Evolutionary conservation across 2,888 invertebrate species (phyloP).

Genomic region (Acheta domesticus): DNA sequence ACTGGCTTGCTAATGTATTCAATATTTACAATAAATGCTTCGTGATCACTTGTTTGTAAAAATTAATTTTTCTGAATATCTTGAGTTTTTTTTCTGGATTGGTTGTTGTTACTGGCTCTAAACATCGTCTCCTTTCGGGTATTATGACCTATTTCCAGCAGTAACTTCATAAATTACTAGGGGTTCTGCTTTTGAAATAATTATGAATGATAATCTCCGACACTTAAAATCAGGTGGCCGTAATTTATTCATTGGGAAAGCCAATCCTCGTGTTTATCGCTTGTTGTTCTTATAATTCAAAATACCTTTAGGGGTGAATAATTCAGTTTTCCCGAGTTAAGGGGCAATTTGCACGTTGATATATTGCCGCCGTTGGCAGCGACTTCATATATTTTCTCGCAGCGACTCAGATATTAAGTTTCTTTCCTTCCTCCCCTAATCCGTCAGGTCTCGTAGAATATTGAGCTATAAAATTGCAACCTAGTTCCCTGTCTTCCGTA

Average conservation of each 20-base stretch:
- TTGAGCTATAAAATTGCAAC: conserved; percentile 18
- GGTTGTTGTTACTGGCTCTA: too few relatives aligned
- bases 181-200: too few relatives aligned
- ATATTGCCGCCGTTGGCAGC: background rate
- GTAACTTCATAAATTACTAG: too few relatives aligned
- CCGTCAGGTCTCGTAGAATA: background rate
- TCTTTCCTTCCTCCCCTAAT: conserved; percentile 10
- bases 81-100: too few relatives aligned
- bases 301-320: conserved; percentile 5
- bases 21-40: too few relatives aligned
- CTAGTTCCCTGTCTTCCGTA: background rate
- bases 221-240: background rate
- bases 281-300: background rate
- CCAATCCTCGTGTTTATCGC: background rate
- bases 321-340: background rate
- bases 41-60: too few relatives aligned
- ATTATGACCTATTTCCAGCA: too few relatives aligned
- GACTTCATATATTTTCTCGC: background rate
- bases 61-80: too few relatives aligned
- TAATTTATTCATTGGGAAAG: background rate
- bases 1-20: too few relatives aligned
- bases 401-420: background rate
- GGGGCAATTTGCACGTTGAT: conserved; percentile 5
- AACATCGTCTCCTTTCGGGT: too few relatives aligned
- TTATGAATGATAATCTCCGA: too few relatives aligned